Evolutionary conservation across 2,797 vertebrate genomes (phyloP), one percentile per base, ranked within the genome.

Genomic region (Nyctalus aviator): DNA sequence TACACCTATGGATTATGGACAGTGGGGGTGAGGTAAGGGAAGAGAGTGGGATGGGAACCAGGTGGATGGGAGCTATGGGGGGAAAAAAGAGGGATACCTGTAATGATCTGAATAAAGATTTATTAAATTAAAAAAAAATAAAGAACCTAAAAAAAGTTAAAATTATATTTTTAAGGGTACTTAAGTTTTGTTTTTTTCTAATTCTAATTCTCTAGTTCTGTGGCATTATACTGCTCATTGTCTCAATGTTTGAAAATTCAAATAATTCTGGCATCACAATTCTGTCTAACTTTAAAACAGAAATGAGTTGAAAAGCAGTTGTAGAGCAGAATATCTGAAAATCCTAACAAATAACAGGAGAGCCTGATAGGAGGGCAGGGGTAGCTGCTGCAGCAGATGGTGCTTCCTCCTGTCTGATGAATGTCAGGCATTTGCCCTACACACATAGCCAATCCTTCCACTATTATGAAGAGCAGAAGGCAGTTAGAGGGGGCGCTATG

Each of bases 201-300:
- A 76, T 32, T 87, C 32, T 64, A 86, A 86, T 93, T 3, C 37
- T 88, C 71, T 72, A n/a, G 50, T 25, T 95, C 15, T 88, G 32
- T 23, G 14, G 10, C 20, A 71, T 75, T 71, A 84, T 12, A 32
- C 8, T 75, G 35, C 25, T 77, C 35, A 55, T 7, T 57, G 55
- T 32, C 73, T 20, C 10, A 9, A 8, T 57, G 3, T 48, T 75
- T 79, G 27, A 72, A 90, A 91, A 90, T 59, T 62, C 37, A 68
- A 30, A 13, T 37, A 41, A 46, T 77, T 66, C 17, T 82, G 41
- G 12, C 35, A 46, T 86, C 25, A 89, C 35, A 55, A 46, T 55
- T 66, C 76, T 76, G 8, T 53, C 64, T 72, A 84, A 90, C 3
- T 25, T 78, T 78, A 92, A 75, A 84, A 85, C 2, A 1, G 87